A percentile compares a stretch with the other conserved stretches of the same genome.
Evolutionary conservation across 2,113 vertebrate species (phyloP).

Genomic region (Seriola dumerili): DNA sequence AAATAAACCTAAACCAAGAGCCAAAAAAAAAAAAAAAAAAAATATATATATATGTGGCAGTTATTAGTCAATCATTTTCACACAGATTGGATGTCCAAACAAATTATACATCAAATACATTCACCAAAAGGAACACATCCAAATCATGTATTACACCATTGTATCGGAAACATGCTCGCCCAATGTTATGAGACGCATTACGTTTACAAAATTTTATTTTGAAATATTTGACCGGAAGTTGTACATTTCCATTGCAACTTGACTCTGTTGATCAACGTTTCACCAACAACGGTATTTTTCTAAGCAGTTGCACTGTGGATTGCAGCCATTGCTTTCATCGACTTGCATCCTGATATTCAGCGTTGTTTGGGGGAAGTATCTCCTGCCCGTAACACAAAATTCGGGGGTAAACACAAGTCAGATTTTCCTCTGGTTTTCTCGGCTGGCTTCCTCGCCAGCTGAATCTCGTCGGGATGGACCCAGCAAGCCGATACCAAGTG

Average conservation of each 20-base stretch:
- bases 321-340: conserved; percentile 59
- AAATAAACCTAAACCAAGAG: conserved; percentile 23
- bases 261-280: neutral
- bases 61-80: too few species aligned
- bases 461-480: conserved; percentile 72
- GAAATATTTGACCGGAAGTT: conserved; percentile 33
- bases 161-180: too few species aligned
- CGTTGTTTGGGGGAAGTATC: neutral
- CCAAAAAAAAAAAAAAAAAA: neutral
- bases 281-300: conserved; percentile 12
- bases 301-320: neutral
- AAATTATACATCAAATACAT: too few species aligned
- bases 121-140: too few species aligned
- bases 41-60: too few species aligned
- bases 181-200: neutral
- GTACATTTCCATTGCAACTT: fast-evolving
- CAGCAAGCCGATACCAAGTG: conserved; percentile 81
- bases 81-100: neutral
- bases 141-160: neutral
- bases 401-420: neutral
- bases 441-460: conserved; percentile 60
- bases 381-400: neutral
- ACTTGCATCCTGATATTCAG: fast-evolving
- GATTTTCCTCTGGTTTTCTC: neutral
- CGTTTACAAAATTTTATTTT: conserved; percentile 26